These are phyloP conservation scores for Monoplex corrugatus DNA, from an alignment of 2,888 invertebrate species.

Conservation along the genomic window DNA sequence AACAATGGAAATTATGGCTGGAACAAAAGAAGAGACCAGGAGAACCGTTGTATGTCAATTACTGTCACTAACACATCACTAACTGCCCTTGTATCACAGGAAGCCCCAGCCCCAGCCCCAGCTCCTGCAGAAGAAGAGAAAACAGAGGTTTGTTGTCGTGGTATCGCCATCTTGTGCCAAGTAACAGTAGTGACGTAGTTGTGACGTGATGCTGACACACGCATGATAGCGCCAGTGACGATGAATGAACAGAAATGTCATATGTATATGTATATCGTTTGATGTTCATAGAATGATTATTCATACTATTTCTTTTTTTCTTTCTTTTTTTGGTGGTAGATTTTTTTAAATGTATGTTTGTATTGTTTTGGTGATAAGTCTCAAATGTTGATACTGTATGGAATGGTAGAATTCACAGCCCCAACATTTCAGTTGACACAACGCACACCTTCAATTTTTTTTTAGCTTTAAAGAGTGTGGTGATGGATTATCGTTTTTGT, in stretches of 20 bases:
- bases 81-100: constrained; percentile 38
- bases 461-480: too few species aligned
- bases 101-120: constrained; percentile 43
- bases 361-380: too few species aligned
- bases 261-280: too few species aligned
- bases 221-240: neutral
- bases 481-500: too few species aligned
- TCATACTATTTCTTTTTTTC: neutral
- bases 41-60: too few species aligned
- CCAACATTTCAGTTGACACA: too few species aligned
- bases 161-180: constrained; percentile 24
- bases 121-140: constrained; percentile 46
- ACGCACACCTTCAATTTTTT: too few species aligned
- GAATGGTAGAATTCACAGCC: too few species aligned
- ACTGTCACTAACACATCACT: neutral
- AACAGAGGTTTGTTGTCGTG: constrained; percentile 51
- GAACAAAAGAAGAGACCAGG: too few species aligned
- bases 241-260: neutral
- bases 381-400: neutral
- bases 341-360: neutral
- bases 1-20: too few species aligned
- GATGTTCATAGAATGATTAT: neutral
- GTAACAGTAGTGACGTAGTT: constrained; percentile 31
- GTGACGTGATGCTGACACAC: neutral
- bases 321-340: neutral